Conservation (phyloP, 2,888 invertebrate species). For the Rhagophthalmus giganteus region DNA sequence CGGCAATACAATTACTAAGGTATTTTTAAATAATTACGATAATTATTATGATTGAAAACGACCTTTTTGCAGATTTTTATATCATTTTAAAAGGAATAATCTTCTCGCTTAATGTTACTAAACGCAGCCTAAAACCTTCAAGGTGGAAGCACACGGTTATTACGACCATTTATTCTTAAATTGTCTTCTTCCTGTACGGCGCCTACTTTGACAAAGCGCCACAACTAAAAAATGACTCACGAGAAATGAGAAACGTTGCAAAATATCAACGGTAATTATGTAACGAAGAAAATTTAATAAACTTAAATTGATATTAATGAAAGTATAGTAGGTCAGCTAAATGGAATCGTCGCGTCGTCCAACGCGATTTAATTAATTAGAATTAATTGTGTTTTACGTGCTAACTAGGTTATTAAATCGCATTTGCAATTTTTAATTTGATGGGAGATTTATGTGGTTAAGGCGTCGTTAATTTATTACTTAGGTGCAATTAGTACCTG, state of each 20-base stretch:
- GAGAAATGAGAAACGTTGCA: conserved; percentile 25
- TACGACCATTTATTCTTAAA: conserved; percentile 33
- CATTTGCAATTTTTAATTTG: conserved; percentile 16
- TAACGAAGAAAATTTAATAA: conserved; percentile 31
- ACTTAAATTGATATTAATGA: conserved; percentile 31
- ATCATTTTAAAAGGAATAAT: too few relatives aligned
- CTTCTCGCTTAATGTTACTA: too few relatives aligned
- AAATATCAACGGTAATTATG: conserved; percentile 30
- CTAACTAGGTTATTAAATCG: conserved; percentile 18
- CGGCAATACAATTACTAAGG: too few relatives aligned
- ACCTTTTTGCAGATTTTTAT: too few relatives aligned
- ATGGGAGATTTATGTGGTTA: too few relatives aligned
- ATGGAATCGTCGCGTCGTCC: conserved; percentile 25
- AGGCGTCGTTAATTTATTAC: too few relatives aligned
- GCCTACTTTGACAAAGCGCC: conserved; percentile 34
- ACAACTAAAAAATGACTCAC: conserved; percentile 18
- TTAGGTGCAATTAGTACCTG: too few relatives aligned
- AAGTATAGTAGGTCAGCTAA: conserved; percentile 26
- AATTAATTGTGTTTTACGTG: conserved; percentile 24
- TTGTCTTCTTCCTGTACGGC: conserved; percentile 36
- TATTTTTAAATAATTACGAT: too few relatives aligned
- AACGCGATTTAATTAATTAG: conserved; percentile 34
- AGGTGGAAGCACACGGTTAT: conserved; percentile 34
- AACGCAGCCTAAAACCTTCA: conserved; percentile 27
- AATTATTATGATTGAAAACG: too few relatives aligned